Evolutionary conservation across 2,888 invertebrate species (phyloP), one percentile per base, ranked within the genome.

Genomic region (Galeruca laticollis): DNA sequence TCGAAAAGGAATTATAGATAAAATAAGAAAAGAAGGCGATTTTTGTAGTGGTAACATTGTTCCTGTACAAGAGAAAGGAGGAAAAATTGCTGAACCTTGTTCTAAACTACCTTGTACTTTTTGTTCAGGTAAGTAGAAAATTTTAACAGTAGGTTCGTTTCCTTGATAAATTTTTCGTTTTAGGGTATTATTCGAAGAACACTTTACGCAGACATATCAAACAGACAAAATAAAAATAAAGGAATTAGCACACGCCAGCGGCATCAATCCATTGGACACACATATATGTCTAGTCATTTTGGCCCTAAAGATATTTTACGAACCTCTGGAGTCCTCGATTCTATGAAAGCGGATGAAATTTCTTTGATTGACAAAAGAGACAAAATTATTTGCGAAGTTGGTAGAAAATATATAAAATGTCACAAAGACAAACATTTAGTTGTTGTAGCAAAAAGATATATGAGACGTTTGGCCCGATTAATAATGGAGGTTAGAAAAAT

Each of bases 401-500:
- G n/a, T n/a, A n/a, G n/a, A n/a, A n/a, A n/a, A n/a, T n/a, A n/a
- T n/a, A n/a, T n/a, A 9, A 37, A 37, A 37, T 37, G 10, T 37
- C 37, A 37, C 37, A 37, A 37, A 37, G 37, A 33, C 33, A 33
- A 33, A 37, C 37, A 37, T 37, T 37, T 37, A 37, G 10, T 37
- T 37, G 37, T 37, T 37, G 37, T 37, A 37, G 37, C 37, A 37
- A 37, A 37, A 37, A 37, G 37, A 37, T 37, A 37, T 37, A 37
- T 37, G 37, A 37, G 37, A 37, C 37, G 37, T 37, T 37, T 37
- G 37, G 37, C 37, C 11, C 37, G 37, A 37, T 37, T 37, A 37
- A 10, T 37, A 37, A 37, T 37, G 33, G 33, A 33, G 33, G 33
- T 33, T 33, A 33, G 33, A 9, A 33, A 33, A 33, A 33, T 33